phyloP scores from a whole-genome alignment of 1,140 invertebrate species.

The Charaxes varanes region DNA sequence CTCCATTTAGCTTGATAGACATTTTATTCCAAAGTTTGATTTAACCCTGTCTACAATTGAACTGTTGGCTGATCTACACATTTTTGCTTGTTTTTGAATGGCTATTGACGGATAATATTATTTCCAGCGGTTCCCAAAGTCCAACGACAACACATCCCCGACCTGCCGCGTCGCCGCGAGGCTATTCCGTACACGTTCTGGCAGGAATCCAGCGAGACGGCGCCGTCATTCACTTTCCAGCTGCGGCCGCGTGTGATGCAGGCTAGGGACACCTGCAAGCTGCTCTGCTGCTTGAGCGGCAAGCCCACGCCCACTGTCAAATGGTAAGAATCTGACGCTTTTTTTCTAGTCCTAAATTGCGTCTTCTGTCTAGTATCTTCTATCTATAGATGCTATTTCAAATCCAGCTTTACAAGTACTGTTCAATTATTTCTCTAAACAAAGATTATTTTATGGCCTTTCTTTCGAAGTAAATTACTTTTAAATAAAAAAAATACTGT shows the following conservation, averaged over 20 bases:
- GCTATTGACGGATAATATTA: neutral
- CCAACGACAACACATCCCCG: conserved; percentile 84
- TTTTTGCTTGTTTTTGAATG: neutral
- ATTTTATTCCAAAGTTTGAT: no score
- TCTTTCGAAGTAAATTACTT: no score
- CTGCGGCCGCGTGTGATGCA: conserved; percentile 98
- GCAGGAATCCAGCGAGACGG: conserved; percentile 91
- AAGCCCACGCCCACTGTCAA: conserved; percentile 92
- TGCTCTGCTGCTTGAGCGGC: conserved; percentile 96
- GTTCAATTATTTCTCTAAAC: no score
- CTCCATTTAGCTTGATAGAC: no score
- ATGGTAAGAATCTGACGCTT: conserved; percentile 46
- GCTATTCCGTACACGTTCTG: conserved; percentile 89
- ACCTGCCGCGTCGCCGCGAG: conserved; percentile 85
- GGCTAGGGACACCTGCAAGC: conserved; percentile 93
- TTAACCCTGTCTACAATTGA: no score
- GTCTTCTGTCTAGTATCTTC: no score
- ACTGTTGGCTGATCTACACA: no score
- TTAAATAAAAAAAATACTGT: no score
- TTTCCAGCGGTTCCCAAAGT: conserved; percentile 85
- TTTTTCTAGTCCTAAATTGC: no score
- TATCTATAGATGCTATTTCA: no score
- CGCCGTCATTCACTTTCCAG: conserved; percentile 97
- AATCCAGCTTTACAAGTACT: no score
- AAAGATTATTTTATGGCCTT: no score